phyloP scores from a whole-genome alignment of 2,113 vertebrate species.

The Saguinus midas region DNA sequence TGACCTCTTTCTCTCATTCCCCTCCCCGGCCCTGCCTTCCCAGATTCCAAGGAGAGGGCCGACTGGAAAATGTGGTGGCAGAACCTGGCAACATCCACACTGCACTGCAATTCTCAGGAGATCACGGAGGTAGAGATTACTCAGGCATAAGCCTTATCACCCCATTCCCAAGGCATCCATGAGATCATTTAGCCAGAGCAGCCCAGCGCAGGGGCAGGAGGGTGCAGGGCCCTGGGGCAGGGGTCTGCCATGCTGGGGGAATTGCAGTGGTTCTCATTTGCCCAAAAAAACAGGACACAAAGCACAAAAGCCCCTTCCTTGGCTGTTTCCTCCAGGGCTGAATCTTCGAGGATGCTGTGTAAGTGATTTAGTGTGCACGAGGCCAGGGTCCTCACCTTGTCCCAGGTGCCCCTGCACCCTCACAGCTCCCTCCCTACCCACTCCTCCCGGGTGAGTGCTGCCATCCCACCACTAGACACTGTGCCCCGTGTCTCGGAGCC shows the following conservation, averaged over 20 bases:
- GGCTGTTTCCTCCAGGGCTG: background rate
- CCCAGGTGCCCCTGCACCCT: too few relatives aligned
- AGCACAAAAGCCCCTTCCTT: rapidly evolving
- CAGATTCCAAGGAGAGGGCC: background rate
- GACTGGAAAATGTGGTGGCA: rapidly evolving
- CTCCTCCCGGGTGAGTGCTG: too few relatives aligned
- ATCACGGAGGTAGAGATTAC: background rate
- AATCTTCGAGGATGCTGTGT: background rate
- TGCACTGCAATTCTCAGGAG: background rate
- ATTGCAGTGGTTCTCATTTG: rapidly evolving
- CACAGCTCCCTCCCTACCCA: rapidly evolving
- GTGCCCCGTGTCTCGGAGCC: background rate
- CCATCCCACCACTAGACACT: background rate
- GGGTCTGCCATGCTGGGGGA: rapidly evolving
- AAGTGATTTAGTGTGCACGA: rapidly evolving
- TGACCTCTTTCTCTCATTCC: rapidly evolving
- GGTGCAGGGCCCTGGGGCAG: rapidly evolving
- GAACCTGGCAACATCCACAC: too few relatives aligned
- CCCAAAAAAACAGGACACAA: rapidly evolving
- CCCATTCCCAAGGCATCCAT: background rate
- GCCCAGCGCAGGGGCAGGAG: background rate
- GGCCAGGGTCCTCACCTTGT: rapidly evolving
- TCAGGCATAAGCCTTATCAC: background rate
- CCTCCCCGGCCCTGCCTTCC: background rate
- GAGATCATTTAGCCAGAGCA: rapidly evolving